Evolutionary conservation across 2,797 vertebrate species (phyloP).

Genomic region (Anguilla anguilla): DNA sequence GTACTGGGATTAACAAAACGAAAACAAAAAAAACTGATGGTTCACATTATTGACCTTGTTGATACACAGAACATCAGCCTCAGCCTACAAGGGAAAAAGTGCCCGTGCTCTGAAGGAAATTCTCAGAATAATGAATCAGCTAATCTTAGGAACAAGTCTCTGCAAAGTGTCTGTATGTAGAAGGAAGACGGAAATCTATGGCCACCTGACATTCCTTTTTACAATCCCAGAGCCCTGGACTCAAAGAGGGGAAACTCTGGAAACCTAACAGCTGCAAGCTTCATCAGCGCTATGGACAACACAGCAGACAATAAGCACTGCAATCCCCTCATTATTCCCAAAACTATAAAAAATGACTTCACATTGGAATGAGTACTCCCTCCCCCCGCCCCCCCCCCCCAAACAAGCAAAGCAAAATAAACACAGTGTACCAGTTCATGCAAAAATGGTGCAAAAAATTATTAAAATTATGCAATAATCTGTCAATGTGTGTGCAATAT

Average conservation of each 20-base stretch:
- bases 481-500: neutral
- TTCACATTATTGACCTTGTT: neutral
- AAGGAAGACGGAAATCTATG: neutral
- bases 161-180: neutral
- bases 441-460: neutral
- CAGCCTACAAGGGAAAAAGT: neutral
- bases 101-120: neutral
- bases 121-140: conserved; percentile 5
- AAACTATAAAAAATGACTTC: neutral
- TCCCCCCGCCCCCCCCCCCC: too few relatives aligned
- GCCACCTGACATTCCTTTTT: neutral
- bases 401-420: neutral
- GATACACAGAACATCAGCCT: neutral
- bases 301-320: neutral
- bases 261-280: neutral
- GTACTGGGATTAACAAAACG: neutral
- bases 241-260: neutral
- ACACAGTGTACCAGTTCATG: neutral
- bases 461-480: neutral
- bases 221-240: neutral
- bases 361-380: neutral
- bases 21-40: neutral
- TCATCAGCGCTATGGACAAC: neutral
- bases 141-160: neutral
- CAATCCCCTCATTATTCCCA: neutral